phyloP scores from a whole-genome alignment of 1,140 invertebrate genomes.

The Trissolcus basalis region DNA sequence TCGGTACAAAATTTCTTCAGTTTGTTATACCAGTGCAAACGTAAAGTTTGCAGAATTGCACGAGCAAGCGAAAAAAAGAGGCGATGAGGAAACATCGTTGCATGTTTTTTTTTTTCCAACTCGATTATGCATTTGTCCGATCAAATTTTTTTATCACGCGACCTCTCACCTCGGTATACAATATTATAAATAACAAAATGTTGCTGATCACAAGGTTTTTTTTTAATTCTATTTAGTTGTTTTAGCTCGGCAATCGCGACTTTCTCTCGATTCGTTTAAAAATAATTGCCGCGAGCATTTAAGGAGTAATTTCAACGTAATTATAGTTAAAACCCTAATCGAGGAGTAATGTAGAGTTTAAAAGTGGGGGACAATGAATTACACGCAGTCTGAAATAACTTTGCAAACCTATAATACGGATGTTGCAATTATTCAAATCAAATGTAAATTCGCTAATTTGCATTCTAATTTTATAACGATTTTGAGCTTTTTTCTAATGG shows the following conservation, averaged over 20 bases:
- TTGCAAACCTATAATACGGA: conserved; percentile 23
- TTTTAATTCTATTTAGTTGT: too few relatives aligned
- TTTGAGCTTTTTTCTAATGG: conserved; percentile 26
- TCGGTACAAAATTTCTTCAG: conserved; percentile 14
- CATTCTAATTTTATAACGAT: conserved; percentile 34
- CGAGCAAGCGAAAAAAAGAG: conserved; percentile 27
- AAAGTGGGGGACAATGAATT: conserved; percentile 40
- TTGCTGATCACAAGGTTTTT: too few relatives aligned
- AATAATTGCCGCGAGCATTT: conserved; percentile 24
- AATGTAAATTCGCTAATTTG: conserved; percentile 45
- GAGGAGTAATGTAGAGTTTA: conserved; percentile 18
- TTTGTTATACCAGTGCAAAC: too few relatives aligned
- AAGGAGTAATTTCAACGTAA: conserved; percentile 29
- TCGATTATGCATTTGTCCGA: conserved; percentile 24
- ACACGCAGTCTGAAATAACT: conserved; percentile 21
- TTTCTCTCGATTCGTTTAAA: conserved; percentile 45
- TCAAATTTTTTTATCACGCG: conserved; percentile 18
- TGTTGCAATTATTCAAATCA: conserved; percentile 32
- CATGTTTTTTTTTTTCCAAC: conserved; percentile 33
- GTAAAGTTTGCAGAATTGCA: conserved; percentile 20
- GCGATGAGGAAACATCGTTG: conserved; percentile 14
- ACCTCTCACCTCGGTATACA: conserved; percentile 3
- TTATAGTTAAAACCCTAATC: conserved; percentile 46
- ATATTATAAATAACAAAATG: too few relatives aligned
- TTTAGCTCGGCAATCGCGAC: not conserved